Base-by-base conservation (phyloP, 2,797 vertebrate genomes). In the Falco novaeseelandiae region DNA sequence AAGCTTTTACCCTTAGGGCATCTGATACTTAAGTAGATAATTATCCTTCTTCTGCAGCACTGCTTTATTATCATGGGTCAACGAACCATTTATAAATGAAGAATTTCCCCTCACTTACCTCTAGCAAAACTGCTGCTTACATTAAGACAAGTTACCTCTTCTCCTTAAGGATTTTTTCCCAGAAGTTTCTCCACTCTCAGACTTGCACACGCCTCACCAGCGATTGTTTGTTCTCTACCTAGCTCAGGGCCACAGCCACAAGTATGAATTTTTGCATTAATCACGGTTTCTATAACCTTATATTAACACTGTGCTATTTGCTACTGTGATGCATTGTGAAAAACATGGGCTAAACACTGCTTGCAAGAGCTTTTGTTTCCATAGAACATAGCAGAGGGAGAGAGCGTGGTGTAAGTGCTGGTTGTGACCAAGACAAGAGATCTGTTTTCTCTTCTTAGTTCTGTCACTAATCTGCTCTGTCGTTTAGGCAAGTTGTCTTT, bases 11-110 rank as follows among this genome's bases (percentile, higher is more conserved):
- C 96, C 97, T 97, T 65, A 90, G 97, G 98, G 95, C 92, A 96
- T 96, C 97, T 96, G 96, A 98, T 97, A 97, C 97, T 98, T 98
- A 97, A 97, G 97, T 96, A 98, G 97, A 98, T 98, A 98, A 98
- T 98, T 98, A 98, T 95, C 97, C 96, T 97, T 95, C 95, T 96
- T 97, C 96, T 93, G 93, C 95, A 97, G 96, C 88, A 94, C 82
- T 96, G 95, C 95, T 97, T 97, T 97, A 98, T 98, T 98, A 98
- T 95, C 96, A 97, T 91, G 97, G 98, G 97, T 98, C 98, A 98
- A 97, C 77, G 95, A 98, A 97, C 96, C 94, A 13, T 95, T 98
- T 98, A 98, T 93, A 98, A 97, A 97, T 97, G 95, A 98, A 98
- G 96, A 97, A 97, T 97, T 98, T 98, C 92, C 96, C 96, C 97